Conservation (phyloP, 2,888 invertebrate genomes). For the Tuta absoluta region DNA sequence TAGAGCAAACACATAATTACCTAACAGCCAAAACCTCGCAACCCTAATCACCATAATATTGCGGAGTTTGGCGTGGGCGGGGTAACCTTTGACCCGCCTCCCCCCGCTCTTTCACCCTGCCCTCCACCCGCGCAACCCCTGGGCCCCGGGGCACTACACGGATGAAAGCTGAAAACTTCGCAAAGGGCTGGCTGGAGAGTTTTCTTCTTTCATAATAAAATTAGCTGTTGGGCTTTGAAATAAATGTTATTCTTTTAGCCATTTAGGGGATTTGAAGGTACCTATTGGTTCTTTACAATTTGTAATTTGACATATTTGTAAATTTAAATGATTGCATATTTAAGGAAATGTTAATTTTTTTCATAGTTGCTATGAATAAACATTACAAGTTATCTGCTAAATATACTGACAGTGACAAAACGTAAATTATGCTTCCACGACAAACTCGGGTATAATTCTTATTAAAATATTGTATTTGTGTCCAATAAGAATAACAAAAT, state of each 20-base stretch:
- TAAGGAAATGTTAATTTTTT: too few species aligned
- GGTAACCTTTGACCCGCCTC: slow-evolving; percentile 72
- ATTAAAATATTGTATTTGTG: too few species aligned
- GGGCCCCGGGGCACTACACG: slow-evolving; percentile 45
- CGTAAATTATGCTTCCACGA: too few species aligned
- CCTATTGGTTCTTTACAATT: not conserved
- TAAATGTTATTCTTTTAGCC: not conserved
- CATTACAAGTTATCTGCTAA: too few species aligned
- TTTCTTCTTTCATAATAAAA: slow-evolving; percentile 1
- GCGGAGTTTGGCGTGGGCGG: slow-evolving; percentile 48
- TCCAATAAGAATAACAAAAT: too few species aligned
- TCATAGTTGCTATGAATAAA: too few species aligned
- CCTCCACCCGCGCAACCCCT: not conserved
- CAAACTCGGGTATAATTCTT: too few species aligned
- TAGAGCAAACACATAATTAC: slow-evolving; percentile 10
- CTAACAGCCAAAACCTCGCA: not conserved
- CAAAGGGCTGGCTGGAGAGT: not conserved
- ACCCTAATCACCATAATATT: slow-evolving; percentile 14
- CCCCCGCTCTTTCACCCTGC: slow-evolving; percentile 49
- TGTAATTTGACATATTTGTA: too few species aligned
- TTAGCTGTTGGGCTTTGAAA: not conserved
- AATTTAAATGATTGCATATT: too few species aligned
- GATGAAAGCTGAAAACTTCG: slow-evolving; percentile 18
- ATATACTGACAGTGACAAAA: too few species aligned
- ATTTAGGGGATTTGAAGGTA: not conserved